phyloP scores from a whole-genome alignment of 2,797 vertebrate genomes.

The Potorous gilbertii region DNA sequence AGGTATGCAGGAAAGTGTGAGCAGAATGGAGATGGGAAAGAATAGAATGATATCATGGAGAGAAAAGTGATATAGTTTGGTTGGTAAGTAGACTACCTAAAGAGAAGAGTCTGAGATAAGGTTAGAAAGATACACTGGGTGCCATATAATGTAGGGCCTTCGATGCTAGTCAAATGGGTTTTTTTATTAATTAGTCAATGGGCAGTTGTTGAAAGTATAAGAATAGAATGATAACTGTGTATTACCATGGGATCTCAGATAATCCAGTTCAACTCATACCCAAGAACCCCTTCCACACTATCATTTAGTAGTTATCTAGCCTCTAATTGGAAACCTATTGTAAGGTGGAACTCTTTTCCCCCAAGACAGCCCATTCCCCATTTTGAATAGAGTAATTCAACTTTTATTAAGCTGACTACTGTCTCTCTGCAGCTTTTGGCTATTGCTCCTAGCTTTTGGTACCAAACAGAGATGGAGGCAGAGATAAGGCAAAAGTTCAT shows the following conservation, averaged over 20 bases:
- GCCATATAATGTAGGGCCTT: not conserved
- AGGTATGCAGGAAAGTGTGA: not conserved
- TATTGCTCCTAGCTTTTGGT: not conserved
- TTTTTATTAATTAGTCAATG: not conserved
- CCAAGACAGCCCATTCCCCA: not conserved
- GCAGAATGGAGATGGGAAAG: not conserved
- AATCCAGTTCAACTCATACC: not conserved
- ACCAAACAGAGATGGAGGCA: not conserved
- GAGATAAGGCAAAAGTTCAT: not conserved
- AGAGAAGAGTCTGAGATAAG: not conserved
- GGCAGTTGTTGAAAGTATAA: not conserved
- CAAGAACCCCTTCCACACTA: not conserved
- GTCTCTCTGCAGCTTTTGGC: not conserved
- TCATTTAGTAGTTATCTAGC: not conserved
- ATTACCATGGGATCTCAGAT: not conserved
- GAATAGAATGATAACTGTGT: not conserved
- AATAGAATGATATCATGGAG: not conserved
- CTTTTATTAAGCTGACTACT: not conserved
- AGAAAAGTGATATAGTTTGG: not conserved
- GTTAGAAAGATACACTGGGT: not conserved
- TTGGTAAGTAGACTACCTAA: not conserved
- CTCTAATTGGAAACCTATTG: not conserved
- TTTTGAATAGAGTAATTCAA: not conserved
- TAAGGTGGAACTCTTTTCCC: not conserved
- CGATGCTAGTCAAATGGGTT: not conserved